phyloP scores from a whole-genome alignment of 2,888 invertebrate species.

The Mamestra brassicae region DNA sequence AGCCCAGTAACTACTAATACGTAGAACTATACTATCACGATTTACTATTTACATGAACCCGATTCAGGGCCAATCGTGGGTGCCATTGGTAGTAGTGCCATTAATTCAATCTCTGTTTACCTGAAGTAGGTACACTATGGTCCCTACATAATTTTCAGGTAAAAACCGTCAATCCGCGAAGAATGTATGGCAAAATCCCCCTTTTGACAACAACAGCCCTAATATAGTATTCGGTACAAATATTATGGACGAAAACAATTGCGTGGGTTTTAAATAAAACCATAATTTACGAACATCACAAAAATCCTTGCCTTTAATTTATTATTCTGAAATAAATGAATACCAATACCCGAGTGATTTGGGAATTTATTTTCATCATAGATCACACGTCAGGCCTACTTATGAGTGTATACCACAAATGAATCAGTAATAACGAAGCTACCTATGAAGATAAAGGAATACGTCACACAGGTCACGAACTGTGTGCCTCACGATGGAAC shows the following conservation, averaged over 20 bases:
- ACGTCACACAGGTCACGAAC: conserved; percentile 26
- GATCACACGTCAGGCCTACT: conserved; percentile 2
- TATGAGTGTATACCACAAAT: neutral
- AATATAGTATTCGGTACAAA: neutral
- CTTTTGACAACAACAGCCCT: neutral
- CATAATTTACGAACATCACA: conserved; percentile 18
- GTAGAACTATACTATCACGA: too few species aligned
- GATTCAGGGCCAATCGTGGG: too few species aligned
- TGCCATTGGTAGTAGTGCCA: too few species aligned
- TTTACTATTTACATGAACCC: too few species aligned
- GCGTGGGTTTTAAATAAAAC: neutral
- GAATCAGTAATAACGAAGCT: conserved; percentile 18
- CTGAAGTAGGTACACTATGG: too few species aligned
- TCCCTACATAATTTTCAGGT: neutral
- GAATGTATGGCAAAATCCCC: neutral
- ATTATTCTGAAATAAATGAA: conserved; percentile 17
- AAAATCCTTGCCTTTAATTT: neutral
- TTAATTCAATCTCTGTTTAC: too few species aligned
- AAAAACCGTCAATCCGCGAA: neutral
- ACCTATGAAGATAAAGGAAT: neutral
- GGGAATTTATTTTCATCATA: neutral
- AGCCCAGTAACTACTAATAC: too few species aligned
- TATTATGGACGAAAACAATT: neutral
- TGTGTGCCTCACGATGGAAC: conserved; percentile 14
- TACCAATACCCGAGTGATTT: conserved; percentile 20